Conservation (phyloP, 2,888 invertebrate genomes). For the Polia nebulosa region DNA sequence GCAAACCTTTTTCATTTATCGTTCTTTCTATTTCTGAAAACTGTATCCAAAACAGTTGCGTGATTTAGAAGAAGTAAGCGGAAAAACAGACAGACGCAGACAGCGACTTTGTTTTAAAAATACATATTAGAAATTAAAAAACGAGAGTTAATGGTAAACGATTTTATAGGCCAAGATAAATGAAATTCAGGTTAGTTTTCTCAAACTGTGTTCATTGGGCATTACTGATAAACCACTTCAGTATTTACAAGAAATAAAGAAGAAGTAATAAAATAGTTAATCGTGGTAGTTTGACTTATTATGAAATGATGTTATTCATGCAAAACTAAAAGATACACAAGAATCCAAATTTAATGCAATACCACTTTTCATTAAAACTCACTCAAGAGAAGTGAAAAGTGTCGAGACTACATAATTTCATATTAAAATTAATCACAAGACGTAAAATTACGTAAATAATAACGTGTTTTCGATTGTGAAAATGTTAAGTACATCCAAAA, state of each 20-base stretch:
- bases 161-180: not conserved
- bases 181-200: not conserved
- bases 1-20: too few species aligned
- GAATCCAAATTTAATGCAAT: not conserved
- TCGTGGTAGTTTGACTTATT: too few species aligned
- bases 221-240: not conserved
- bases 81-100: too few species aligned
- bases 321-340: not conserved
- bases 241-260: too few species aligned
- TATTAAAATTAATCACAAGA: constrained; percentile 45
- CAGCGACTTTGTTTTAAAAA: too few species aligned
- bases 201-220: not conserved
- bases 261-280: too few species aligned
- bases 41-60: too few species aligned
- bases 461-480: constrained; percentile 48
- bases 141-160: too few species aligned
- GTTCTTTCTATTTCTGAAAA: too few species aligned
- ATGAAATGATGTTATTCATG: too few species aligned
- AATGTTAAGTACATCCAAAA: constrained; percentile 61
- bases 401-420: constrained; percentile 20
- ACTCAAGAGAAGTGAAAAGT: constrained; percentile 33
- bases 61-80: too few species aligned
- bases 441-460: constrained; percentile 53
- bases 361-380: constrained; percentile 3
- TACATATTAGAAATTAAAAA: too few species aligned